Base-by-base conservation (phyloP, 2,888 invertebrate genomes). In the Phymatocera aterrima region DNA sequence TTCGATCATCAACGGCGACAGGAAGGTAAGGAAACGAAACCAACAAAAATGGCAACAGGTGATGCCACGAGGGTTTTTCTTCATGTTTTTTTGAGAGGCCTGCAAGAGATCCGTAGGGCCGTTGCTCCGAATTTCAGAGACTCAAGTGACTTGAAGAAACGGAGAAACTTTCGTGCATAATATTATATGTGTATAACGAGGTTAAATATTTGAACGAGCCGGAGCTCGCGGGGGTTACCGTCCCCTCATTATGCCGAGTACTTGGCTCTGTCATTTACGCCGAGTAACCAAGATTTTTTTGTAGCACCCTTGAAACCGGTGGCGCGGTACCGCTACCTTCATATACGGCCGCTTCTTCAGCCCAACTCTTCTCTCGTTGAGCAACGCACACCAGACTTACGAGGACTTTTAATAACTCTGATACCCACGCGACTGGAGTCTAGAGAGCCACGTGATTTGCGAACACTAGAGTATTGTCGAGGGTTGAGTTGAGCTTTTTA, bases 211-310 rank as follows among this genome's bases (percentile, higher is more conserved):
- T 43, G 68, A 68, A 46, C 43, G 68, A 68, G 43, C 21, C 12
- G 40, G 34, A n/a, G 24, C 12, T 21, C 37, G n/a, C 43, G 81
- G 81, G 79, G 81, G 80, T 78, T 81, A 81, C 80, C 84, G 83
- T 81, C 83, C n/a, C n/a, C 85, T 85, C 85, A 83, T 85, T 85
- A 85, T 85, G 83, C 82, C 81, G 79, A 85, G 85, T 84, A 82
- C 83, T 15, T 21, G 21, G 82, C 80, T n/a, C 84, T 85, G 84
- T 84, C 85, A 85, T 85, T 85, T 85, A 85, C 83, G 85, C 85
- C 82, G 81, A 84, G 84, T 85, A 85, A 84, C 84, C 85, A 85
- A 85, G 85, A 84, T 85, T 85, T 83, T n/a, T n/a, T 82, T 85
- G 81, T 80, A 84, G 84, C 78, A 81, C 81, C 80, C 85, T 84